These are phyloP conservation scores for Equus przewalskii DNA, from an alignment of 2,113 vertebrate genomes.

Conservation along the genomic window DNA sequence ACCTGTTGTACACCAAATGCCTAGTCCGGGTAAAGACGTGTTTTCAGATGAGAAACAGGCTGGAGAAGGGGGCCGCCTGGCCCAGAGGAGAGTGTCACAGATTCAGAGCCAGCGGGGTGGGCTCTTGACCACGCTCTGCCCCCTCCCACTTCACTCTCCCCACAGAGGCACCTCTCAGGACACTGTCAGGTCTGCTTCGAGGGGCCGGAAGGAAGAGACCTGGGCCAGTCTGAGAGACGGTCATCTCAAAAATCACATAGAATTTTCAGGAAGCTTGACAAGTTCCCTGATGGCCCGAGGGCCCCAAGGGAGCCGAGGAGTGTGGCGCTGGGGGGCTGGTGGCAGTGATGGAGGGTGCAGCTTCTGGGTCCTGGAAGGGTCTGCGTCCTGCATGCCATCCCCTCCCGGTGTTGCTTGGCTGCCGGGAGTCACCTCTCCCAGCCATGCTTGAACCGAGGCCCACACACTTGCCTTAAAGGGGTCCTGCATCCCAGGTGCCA, in stretches of 20 bases:
- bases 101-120: background rate
- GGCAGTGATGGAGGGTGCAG: background rate
- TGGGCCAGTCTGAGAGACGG: background rate
- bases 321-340: background rate
- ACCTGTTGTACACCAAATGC: background rate
- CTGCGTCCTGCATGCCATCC: too few relatives aligned
- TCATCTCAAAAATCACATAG: background rate
- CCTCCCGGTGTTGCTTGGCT: too few relatives aligned
- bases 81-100: background rate
- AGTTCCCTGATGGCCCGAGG: too few relatives aligned
- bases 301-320: background rate
- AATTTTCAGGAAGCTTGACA: background rate
- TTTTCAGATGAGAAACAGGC: background rate
- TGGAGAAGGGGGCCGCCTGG: background rate
- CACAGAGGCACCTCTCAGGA: background rate
- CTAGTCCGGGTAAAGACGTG: fast-evolving
- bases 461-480: background rate
- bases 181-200: fast-evolving
- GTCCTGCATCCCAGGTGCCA: background rate
- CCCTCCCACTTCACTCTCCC: background rate
- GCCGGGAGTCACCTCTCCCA: too few relatives aligned
- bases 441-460: background rate
- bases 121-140: background rate
- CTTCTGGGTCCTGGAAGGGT: background rate
- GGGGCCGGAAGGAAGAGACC: background rate